Conservation (phyloP, 2,113 vertebrate genomes). For the Xiphophorus couchianus region DNA sequence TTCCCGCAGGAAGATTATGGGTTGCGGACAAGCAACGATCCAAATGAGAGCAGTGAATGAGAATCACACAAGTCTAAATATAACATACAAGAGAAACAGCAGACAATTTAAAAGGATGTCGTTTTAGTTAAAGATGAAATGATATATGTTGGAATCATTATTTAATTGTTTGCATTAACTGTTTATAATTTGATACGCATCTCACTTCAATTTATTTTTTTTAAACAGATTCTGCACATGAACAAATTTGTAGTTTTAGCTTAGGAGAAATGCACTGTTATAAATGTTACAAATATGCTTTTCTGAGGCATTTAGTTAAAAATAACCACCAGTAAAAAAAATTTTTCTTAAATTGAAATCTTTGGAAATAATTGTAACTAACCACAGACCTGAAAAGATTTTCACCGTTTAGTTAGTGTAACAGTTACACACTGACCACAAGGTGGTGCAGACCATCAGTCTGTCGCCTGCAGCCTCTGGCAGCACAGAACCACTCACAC, state of each 20-base stretch:
- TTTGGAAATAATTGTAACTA: neutral
- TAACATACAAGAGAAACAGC: too few relatives aligned
- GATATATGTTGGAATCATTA: too few relatives aligned
- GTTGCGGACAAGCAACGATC: too few relatives aligned
- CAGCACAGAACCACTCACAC: neutral
- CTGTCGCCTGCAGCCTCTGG: neutral
- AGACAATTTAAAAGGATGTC: too few relatives aligned
- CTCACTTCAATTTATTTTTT: too few relatives aligned
- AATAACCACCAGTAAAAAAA: neutral
- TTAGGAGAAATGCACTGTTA: neutral
- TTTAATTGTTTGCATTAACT: too few relatives aligned
- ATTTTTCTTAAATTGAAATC: neutral
- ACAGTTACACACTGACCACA: constrained; percentile 56
- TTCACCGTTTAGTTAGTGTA: neutral
- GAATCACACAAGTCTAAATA: too few relatives aligned
- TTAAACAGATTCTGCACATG: neutral
- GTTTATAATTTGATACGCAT: too few relatives aligned
- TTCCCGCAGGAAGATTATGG: too few relatives aligned
- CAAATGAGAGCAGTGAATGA: too few relatives aligned
- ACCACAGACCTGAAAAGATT: neutral
- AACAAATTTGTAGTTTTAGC: neutral
- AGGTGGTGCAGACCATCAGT: constrained; percentile 61
- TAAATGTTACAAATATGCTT: neutral
- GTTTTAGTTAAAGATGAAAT: too few relatives aligned
- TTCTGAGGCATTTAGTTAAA: neutral